Percentiles rank a stretch among this genome's conserved stretches.
Evolutionary conservation across 1,140 invertebrate species (phyloP).

Genomic region (Chrysoperla carnea): DNA sequence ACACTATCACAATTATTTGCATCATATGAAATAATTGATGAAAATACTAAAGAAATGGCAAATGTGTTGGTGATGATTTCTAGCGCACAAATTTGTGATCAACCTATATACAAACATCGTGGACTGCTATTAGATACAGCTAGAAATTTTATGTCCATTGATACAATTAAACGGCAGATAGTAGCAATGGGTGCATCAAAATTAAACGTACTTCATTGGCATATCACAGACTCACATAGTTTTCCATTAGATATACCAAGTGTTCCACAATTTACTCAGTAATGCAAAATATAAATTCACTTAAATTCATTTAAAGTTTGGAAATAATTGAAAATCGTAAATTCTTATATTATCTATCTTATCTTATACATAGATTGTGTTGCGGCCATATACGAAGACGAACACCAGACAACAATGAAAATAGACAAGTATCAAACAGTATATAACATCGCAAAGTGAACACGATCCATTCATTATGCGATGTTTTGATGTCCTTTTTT

Average conservation of each 20-base stretch:
- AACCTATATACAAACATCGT: slow-evolving; percentile 47
- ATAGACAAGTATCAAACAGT: no score
- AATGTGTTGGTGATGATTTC: slow-evolving; percentile 21
- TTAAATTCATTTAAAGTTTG: no score
- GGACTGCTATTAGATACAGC: slow-evolving; percentile 60
- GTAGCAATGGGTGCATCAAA: slow-evolving; percentile 70
- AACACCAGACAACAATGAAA: no score
- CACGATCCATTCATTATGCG: no score
- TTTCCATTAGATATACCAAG: slow-evolving; percentile 58
- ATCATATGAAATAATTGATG: slow-evolving; percentile 9
- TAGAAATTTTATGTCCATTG: slow-evolving; percentile 51
- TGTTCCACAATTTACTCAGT: slow-evolving; percentile 56
- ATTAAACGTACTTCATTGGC: slow-evolving; percentile 76
- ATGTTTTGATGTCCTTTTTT: no score
- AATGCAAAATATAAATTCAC: slow-evolving; percentile 6
- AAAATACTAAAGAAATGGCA: slow-evolving; percentile 3
- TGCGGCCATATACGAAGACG: no score
- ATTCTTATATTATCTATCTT: no score
- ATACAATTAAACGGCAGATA: slow-evolving; percentile 43
- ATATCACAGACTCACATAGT: slow-evolving; percentile 68
- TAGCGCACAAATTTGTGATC: slow-evolving; percentile 37
- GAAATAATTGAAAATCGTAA: no score
- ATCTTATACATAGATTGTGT: no score
- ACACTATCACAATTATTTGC: slow-evolving; percentile 50
- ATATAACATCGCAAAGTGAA: no score